Percentiles rank a stretch among this genome's conserved stretches.
These are phyloP conservation scores for Phengaris arion DNA, from an alignment of 2,888 invertebrate genomes.

Conservation along the genomic window DNA sequence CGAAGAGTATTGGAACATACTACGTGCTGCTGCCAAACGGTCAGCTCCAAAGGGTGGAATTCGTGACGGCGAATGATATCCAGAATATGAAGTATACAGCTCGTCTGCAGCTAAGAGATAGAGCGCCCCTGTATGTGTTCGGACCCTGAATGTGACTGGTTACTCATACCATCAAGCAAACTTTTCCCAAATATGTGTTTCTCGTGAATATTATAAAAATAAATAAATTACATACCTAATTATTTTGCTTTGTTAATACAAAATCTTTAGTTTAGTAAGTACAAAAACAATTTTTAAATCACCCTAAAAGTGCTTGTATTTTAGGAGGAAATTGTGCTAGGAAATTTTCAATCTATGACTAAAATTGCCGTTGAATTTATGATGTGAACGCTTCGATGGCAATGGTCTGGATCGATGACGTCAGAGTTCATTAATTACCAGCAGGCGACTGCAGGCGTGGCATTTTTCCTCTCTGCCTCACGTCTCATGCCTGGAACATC, in stretches of 20 bases:
- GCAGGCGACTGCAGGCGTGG: not conserved
- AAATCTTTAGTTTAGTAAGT: not conserved
- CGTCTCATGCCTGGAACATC: not conserved
- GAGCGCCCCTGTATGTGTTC: slow-evolving; percentile 59
- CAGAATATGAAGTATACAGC: slow-evolving; percentile 82
- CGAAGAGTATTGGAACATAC: slow-evolving; percentile 79
- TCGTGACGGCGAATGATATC: slow-evolving; percentile 71
- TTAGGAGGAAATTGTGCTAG: not conserved
- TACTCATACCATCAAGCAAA: not conserved
- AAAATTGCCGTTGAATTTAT: not conserved
- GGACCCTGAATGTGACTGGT: slow-evolving; percentile 46
- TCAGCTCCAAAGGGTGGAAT: slow-evolving; percentile 80
- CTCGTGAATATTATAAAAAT: not conserved
- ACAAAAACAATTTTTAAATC: not conserved
- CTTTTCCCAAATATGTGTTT: not conserved
- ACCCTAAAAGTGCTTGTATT: not conserved
- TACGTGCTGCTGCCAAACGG: slow-evolving; percentile 83
- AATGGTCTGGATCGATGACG: not conserved
- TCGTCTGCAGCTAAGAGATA: slow-evolving; percentile 73
- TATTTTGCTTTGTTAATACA: not conserved
- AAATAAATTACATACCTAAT: not conserved
- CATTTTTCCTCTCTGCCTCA: not conserved
- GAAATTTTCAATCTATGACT: not conserved
- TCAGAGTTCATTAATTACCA: slow-evolving; percentile 13
- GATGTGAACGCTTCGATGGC: not conserved